These are phyloP conservation scores for Drosophila pegasa DNA, from an alignment of 2,888 invertebrate species.

Conservation along the genomic window DNA sequence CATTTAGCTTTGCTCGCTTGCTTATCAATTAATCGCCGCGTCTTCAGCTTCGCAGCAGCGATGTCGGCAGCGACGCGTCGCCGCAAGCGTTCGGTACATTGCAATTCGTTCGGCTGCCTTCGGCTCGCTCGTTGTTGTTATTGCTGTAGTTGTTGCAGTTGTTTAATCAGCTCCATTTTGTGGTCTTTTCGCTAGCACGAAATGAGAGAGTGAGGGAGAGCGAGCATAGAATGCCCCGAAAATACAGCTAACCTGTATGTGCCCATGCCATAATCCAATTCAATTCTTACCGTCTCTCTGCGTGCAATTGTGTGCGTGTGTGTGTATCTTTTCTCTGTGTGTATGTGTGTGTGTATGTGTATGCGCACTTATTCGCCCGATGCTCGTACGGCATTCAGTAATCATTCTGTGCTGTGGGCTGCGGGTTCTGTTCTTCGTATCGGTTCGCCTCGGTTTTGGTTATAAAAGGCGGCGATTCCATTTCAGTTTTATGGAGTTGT, in stretches of 20 bases:
- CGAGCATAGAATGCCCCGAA: conserved; percentile 36
- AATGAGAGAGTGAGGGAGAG: conserved; percentile 24
- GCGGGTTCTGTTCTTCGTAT: conserved; percentile 74
- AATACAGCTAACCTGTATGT: conserved; percentile 51
- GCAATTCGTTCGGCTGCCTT: conserved; percentile 58
- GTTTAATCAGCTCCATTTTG: conserved; percentile 65
- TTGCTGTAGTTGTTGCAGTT: conserved; percentile 22
- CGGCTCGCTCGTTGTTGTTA: conserved; percentile 28
- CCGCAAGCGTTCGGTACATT: conserved; percentile 33
- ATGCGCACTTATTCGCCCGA: conserved; percentile 55
- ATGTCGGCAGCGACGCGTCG: conserved; percentile 19
- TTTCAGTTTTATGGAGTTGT: conserved; percentile 68
- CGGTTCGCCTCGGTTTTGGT: conserved; percentile 42
- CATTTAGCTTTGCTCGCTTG: conserved; percentile 41
- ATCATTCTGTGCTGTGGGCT: conserved; percentile 83
- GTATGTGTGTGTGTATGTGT: conserved; percentile 33
- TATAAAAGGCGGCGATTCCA: conserved; percentile 69
- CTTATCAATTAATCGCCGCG: conserved; percentile 64
- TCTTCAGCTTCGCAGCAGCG: conserved; percentile 28
- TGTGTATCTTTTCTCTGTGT: no score
- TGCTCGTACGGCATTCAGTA: conserved; percentile 79
- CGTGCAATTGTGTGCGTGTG: conserved; percentile 18
- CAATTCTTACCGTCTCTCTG: conserved; percentile 58
- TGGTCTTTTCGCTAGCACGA: conserved; percentile 31
- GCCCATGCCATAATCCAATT: conserved; percentile 62